Conservation (phyloP, 2,888 invertebrate species). For the Tuta absoluta region DNA sequence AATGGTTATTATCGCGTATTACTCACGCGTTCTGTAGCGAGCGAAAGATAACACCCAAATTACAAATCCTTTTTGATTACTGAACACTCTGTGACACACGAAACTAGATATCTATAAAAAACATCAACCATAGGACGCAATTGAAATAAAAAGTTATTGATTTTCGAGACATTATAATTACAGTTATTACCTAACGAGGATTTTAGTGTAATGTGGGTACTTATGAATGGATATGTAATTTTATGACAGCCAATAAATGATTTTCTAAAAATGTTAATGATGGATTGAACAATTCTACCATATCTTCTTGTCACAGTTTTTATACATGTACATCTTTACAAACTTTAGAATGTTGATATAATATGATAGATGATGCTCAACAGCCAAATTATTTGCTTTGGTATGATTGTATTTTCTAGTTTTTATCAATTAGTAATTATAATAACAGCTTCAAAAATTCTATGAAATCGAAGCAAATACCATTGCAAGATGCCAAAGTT, state of each 20-base stretch:
- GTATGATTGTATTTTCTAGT: constrained; percentile 42
- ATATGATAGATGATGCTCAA: constrained; percentile 44
- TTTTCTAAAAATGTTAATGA: constrained; percentile 2
- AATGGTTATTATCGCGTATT: constrained; percentile 25
- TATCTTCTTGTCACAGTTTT: constrained; percentile 5
- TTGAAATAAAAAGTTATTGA: background rate
- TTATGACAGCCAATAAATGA: constrained; percentile 3
- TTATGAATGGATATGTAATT: constrained; percentile 17
- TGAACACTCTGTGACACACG: constrained; percentile 9
- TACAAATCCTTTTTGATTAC: constrained; percentile 25
- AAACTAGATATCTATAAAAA: constrained; percentile 4
- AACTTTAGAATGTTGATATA: constrained; percentile 13
- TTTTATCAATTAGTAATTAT: constrained; percentile 32
- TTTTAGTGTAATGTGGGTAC: background rate
- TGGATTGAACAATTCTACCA: constrained; percentile 7
- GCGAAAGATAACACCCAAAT: constrained; percentile 31
- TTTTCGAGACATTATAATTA: background rate
- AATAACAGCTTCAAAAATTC: constrained; percentile 29
- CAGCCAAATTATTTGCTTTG: constrained; percentile 62
- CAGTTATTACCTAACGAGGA: background rate
- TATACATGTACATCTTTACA: constrained; percentile 5
- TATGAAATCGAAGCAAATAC: constrained; percentile 29
- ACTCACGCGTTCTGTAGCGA: constrained; percentile 15
- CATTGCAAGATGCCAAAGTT: constrained; percentile 25
- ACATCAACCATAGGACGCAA: background rate